A percentile compares a stretch with the other conserved stretches of the same genome.
These are phyloP conservation scores for Acrocephalus kingi DNA, from an alignment of 2,113 vertebrate genomes.

Conservation along the genomic window DNA sequence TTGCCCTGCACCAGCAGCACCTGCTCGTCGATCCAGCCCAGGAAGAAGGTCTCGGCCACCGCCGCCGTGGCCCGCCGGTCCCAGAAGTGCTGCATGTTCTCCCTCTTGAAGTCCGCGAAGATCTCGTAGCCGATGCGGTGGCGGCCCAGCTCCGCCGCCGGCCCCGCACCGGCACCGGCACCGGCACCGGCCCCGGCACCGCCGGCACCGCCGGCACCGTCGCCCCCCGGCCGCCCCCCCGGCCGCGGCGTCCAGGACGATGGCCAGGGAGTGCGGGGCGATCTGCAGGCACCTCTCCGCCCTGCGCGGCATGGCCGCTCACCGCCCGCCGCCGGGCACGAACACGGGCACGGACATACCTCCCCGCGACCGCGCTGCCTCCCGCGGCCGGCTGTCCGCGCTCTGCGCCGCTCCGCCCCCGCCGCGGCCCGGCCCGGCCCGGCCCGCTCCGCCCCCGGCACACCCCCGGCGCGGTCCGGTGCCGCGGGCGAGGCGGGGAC, in stretches of 20 bases:
- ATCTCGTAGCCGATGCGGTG: constrained; percentile 94
- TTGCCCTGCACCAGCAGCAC: constrained; percentile 94
- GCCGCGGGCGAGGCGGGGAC: neutral
- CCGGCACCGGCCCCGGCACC: neutral
- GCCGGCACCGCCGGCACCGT: neutral
- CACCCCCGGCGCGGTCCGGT: neutral
- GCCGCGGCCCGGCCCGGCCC: neutral
- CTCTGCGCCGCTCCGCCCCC: too few species aligned
- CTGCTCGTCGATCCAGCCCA: constrained; percentile 97
- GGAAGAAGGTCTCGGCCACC: constrained; percentile 91
- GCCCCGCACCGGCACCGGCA: neutral
- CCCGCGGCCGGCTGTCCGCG: too few species aligned
- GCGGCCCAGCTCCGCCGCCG: constrained; percentile 71
- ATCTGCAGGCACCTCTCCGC: constrained; percentile 92
- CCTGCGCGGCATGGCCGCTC: constrained; percentile 40
- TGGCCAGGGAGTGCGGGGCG: constrained; percentile 92
- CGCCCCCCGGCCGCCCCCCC: neutral
- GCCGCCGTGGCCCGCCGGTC: constrained; percentile 89
- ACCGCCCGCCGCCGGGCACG: neutral
- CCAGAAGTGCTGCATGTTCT: constrained; percentile 94
- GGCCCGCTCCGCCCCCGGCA: neutral
- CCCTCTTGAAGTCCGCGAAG: constrained; percentile 95
- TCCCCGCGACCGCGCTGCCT: too few species aligned
- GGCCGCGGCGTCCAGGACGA: constrained; percentile 81
- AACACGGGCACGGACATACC: neutral